A percentile compares a stretch with the other conserved stretches of the same genome.
These are phyloP conservation scores for Micromussa lordhowensis DNA, from an alignment of 92 coral and sea anemone genomes.

Conservation along the genomic window DNA sequence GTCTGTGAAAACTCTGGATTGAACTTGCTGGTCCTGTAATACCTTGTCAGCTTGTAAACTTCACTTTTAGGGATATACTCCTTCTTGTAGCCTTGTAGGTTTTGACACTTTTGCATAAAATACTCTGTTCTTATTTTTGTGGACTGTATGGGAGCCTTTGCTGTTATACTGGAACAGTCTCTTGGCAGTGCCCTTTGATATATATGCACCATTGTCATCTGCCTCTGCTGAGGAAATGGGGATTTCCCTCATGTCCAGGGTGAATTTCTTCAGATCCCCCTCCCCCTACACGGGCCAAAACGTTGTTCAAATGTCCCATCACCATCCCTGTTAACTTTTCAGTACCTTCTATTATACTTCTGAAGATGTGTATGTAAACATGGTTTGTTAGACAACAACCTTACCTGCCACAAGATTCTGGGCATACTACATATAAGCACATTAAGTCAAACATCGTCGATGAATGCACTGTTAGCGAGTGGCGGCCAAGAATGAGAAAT, in stretches of 20 bases:
- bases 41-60: conserved; percentile 38
- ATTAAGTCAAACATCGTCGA: too few relatives aligned
- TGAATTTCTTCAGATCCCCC: neutral
- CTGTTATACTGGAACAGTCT: neutral
- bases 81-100: conserved; percentile 42
- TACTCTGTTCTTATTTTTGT: conserved; percentile 9
- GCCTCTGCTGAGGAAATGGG: neutral
- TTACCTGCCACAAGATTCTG: too few relatives aligned
- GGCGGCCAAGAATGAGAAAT: too few relatives aligned
- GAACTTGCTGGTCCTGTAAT: conserved; percentile 43
- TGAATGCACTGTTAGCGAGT: too few relatives aligned
- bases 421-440: too few relatives aligned
- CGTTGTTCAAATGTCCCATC: too few relatives aligned
- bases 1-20: conserved; percentile 59
- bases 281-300: too few relatives aligned
- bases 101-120: conserved; percentile 40
- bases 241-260: neutral
- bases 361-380: too few relatives aligned
- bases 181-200: neutral
- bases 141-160: neutral
- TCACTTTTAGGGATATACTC: conserved; percentile 36
- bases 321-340: too few relatives aligned
- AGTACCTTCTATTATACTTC: too few relatives aligned
- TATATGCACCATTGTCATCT: neutral
- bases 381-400: too few relatives aligned